phyloP scores from a whole-genome alignment of 2,113 vertebrate genomes.

The Lathamus discolor region DNA sequence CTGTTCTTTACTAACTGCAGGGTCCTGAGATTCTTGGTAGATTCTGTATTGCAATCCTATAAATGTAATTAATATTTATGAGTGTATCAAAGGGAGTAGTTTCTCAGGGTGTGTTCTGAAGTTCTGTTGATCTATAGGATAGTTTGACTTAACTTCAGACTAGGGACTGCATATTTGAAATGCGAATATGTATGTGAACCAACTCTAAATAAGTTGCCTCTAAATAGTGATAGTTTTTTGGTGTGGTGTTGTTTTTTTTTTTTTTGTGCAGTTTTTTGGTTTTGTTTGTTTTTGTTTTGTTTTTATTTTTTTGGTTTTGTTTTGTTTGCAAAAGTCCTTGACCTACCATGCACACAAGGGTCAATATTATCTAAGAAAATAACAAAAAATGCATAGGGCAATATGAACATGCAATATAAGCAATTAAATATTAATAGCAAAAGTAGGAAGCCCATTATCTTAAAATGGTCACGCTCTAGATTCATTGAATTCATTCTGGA shows the following conservation, averaged over 20 bases:
- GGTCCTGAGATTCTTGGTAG: neutral
- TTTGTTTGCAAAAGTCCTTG: neutral
- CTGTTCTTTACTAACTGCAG: neutral
- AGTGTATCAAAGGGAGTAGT: neutral
- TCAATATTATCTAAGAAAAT: neutral
- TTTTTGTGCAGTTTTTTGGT: neutral
- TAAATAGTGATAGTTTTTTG: neutral
- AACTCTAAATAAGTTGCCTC: neutral
- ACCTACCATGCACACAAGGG: neutral
- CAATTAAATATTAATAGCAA: neutral
- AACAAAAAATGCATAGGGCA: neutral
- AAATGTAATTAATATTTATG: constrained; percentile 41
- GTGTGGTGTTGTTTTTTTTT: neutral
- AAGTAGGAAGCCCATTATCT: neutral
- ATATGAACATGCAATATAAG: neutral
- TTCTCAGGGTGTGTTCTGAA: constrained; percentile 25
- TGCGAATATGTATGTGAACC: neutral
- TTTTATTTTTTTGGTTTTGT: neutral
- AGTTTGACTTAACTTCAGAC: neutral
- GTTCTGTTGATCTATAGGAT: neutral
- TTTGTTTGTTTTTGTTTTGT: neutral
- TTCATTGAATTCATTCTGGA: neutral
- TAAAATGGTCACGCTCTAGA: neutral
- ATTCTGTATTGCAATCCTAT: neutral
- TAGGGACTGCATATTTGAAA: neutral